These are phyloP conservation scores for Conops quadrifasciatus DNA, from an alignment of 2,888 invertebrate genomes.

Conservation along the genomic window DNA sequence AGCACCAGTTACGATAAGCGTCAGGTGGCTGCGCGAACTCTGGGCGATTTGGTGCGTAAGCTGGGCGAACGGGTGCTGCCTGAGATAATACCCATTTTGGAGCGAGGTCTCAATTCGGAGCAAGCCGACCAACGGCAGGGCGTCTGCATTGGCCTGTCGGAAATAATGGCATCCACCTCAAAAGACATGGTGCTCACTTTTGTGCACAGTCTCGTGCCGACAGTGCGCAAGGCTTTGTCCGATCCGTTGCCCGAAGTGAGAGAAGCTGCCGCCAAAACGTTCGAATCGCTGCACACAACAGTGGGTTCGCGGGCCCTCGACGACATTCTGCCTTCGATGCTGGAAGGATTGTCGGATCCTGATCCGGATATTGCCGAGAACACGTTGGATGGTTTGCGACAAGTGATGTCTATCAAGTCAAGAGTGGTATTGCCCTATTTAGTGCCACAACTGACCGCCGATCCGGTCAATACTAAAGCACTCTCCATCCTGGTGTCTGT, in stretches of 20 bases:
- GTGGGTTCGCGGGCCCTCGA: slow-evolving; percentile 94
- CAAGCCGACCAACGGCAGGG: slow-evolving; percentile 96
- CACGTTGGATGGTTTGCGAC: slow-evolving; percentile 93
- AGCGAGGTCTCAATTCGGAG: slow-evolving; percentile 89
- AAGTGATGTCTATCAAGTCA: slow-evolving; percentile 97
- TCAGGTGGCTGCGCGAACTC: slow-evolving; percentile 94
- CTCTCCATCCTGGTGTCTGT: slow-evolving; percentile 93
- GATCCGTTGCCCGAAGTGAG: slow-evolving; percentile 94
- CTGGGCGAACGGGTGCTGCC: slow-evolving; percentile 96
- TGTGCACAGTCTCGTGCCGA: slow-evolving; percentile 88
- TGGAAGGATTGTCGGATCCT: slow-evolving; percentile 77
- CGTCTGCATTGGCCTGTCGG: slow-evolving; percentile 96
- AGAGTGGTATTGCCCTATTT: slow-evolving; percentile 95
- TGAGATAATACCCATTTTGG: slow-evolving; percentile 97
- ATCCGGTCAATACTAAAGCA: slow-evolving; percentile 92
- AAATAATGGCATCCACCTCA: slow-evolving; percentile 97
- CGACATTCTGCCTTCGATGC: slow-evolving; percentile 93
- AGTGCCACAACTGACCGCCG: slow-evolving; percentile 90
- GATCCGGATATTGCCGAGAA: slow-evolving; percentile 84
- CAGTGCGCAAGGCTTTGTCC: slow-evolving; percentile 92
- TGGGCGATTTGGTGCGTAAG: slow-evolving; percentile 96
- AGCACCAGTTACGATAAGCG: slow-evolving; percentile 96
- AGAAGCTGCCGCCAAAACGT: slow-evolving; percentile 94
- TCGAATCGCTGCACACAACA: slow-evolving; percentile 93
- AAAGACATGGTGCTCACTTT: slow-evolving; percentile 92